Percentiles rank a stretch among this genome's conserved stretches.
phyloP scores from a whole-genome alignment of 2,797 vertebrate species.

The Chelon auratus region DNA sequence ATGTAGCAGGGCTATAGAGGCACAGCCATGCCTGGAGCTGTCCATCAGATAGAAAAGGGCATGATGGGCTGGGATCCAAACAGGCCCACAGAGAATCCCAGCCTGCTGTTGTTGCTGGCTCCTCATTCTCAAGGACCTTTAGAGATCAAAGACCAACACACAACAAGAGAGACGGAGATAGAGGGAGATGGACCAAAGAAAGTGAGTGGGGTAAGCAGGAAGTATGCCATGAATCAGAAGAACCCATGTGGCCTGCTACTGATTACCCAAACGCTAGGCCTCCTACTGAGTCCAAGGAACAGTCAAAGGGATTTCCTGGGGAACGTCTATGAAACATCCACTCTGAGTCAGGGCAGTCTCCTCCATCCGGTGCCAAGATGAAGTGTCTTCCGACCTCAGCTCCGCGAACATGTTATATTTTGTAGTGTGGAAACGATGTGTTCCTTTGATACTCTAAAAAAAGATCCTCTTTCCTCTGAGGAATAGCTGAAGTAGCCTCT shows the following conservation, averaged over 20 bases:
- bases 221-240: conserved; percentile 80
- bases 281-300: conserved; percentile 80
- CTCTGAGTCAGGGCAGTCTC: conserved; percentile 63
- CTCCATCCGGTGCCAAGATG: conserved; percentile 70
- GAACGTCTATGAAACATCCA: conserved; percentile 76
- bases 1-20: conserved; percentile 69
- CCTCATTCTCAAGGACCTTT: conserved; percentile 88
- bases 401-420: conserved; percentile 74
- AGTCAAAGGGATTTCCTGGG: conserved; percentile 80
- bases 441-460: conserved; percentile 79
- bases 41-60: conserved; percentile 84
- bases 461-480: conserved; percentile 66
- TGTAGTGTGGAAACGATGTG: conserved; percentile 74
- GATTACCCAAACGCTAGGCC: conserved; percentile 80
- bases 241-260: conserved; percentile 79
- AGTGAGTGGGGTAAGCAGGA: conserved; percentile 69
- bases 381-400: conserved; percentile 75
- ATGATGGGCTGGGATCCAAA: conserved; percentile 84
- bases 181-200: conserved; percentile 70
- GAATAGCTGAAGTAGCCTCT: conserved; percentile 74
- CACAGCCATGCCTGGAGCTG: conserved; percentile 80
- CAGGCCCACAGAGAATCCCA: conserved; percentile 81
- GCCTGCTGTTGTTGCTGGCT: conserved; percentile 83
- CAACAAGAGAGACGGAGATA: conserved; percentile 79
- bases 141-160: conserved; percentile 86